These are phyloP conservation scores for Parambassis ranga DNA, from an alignment of 2,797 vertebrate genomes.

Conservation along the genomic window DNA sequence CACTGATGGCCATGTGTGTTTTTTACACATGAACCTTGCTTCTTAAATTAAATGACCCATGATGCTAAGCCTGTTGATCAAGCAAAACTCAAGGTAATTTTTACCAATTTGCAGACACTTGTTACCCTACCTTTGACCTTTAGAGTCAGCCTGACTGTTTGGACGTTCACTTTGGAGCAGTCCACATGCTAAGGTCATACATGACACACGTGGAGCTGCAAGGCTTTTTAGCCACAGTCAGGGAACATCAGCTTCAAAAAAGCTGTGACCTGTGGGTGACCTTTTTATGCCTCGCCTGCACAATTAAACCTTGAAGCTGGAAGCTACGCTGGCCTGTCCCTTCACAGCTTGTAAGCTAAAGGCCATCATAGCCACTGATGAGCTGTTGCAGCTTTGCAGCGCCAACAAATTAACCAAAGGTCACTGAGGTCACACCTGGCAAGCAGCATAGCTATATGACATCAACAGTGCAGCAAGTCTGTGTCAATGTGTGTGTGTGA, in stretches of 20 bases:
- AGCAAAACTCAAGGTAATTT: neutral
- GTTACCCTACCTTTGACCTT: slow-evolving; percentile 10
- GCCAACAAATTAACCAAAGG: slow-evolving; percentile 43
- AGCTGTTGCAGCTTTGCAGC: slow-evolving; percentile 35
- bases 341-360: slow-evolving; percentile 18
- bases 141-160: slow-evolving; percentile 2
- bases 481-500: slow-evolving; percentile 9
- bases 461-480: slow-evolving; percentile 4
- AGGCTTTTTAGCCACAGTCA: slow-evolving; percentile 35
- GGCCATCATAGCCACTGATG: slow-evolving; percentile 28
- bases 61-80: neutral
- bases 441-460: slow-evolving; percentile 12
- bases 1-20: neutral
- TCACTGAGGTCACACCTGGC: slow-evolving; percentile 53
- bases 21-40: neutral
- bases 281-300: slow-evolving; percentile 30
- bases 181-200: slow-evolving; percentile 44
- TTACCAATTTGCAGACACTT: neutral
- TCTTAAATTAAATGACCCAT: no score
- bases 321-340: neutral
- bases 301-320: slow-evolving; percentile 22
- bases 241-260: slow-evolving; percentile 57
- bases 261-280: slow-evolving; percentile 23
- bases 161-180: slow-evolving; percentile 14
- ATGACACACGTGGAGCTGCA: slow-evolving; percentile 3